A percentile compares a stretch with the other conserved stretches of the same genome.
These are phyloP conservation scores for Arizona elegans DNA, from an alignment of 2,113 vertebrate species.

Conservation along the genomic window DNA sequence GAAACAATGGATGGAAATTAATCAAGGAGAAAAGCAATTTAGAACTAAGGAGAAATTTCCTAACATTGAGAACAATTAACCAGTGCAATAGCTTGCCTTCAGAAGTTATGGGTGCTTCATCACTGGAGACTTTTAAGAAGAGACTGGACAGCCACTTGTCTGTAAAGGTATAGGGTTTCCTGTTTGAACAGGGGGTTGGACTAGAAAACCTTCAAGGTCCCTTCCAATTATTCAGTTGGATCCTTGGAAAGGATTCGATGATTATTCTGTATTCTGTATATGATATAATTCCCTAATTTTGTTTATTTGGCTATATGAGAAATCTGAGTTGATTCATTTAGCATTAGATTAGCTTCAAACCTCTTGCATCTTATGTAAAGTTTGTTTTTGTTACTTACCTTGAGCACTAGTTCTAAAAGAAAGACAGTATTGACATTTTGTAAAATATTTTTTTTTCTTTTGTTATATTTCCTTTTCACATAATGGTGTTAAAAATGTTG, in stretches of 20 bases:
- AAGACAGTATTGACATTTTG: not conserved
- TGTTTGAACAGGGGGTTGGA: not conserved
- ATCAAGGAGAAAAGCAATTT: not conserved
- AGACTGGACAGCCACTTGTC: not conserved
- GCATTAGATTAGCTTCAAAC: not conserved
- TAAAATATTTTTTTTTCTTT: not conserved
- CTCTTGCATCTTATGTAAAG: not conserved
- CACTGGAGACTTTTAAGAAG: not conserved
- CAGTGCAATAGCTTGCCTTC: not conserved
- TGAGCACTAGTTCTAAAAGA: not conserved
- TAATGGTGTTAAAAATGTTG: no score
- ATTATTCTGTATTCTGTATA: not conserved
- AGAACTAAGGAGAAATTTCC: not conserved
- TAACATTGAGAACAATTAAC: not conserved
- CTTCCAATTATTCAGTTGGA: not conserved
- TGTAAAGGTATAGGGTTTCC: not conserved
- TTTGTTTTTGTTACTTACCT: not conserved
- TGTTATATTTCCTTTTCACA: not conserved
- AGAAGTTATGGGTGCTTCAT: not conserved
- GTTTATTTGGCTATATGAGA: not conserved
- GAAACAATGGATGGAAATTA: not conserved
- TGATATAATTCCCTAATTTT: not conserved
- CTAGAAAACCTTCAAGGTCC: not conserved
- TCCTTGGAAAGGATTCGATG: not conserved
- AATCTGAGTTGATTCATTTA: not conserved